phyloP scores from a whole-genome alignment of 2,888 invertebrate species.

The Agrotis exclamationis region DNA sequence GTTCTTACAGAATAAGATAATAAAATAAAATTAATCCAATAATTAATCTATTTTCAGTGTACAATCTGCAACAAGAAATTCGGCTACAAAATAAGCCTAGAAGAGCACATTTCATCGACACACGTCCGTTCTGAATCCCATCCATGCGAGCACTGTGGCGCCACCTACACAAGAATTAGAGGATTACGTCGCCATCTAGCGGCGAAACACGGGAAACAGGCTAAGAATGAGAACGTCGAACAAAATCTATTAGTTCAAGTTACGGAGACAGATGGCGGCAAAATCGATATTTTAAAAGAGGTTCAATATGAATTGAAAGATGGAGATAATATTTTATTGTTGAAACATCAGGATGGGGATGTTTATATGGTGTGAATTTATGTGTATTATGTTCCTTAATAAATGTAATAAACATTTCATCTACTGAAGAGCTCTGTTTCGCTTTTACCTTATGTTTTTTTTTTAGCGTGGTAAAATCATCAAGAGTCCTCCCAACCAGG shows the following conservation, averaged over 20 bases:
- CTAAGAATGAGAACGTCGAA: conserved; percentile 41
- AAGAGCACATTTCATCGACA: conserved; percentile 80
- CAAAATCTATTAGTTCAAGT: conserved; percentile 49
- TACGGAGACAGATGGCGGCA: conserved; percentile 41
- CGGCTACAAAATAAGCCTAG: conserved; percentile 83
- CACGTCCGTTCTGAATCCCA: conserved; percentile 79
- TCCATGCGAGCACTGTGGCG: conserved; percentile 78
- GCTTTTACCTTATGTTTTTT: background rate
- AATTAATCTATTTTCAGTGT: conserved; percentile 76
- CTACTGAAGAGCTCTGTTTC: background rate
- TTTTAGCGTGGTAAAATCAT: too few species aligned
- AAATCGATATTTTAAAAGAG: conserved; percentile 53
- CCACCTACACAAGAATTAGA: conserved; percentile 78
- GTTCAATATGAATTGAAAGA: conserved; percentile 64
- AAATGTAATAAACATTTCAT: background rate
- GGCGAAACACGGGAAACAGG: conserved; percentile 76
- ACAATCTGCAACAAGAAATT: conserved; percentile 83
- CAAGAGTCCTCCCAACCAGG: too few species aligned
- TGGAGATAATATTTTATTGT: conserved; percentile 58
- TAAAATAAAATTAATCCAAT: too few species aligned
- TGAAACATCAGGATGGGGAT: conserved; percentile 63
- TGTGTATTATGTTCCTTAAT: background rate
- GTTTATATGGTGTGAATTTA: conserved; percentile 61
- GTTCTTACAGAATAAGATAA: too few species aligned
- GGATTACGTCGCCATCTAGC: conserved; percentile 80